Evolutionary conservation across 2,113 vertebrate genomes (phyloP).

Genomic region (Struthio camelus): DNA sequence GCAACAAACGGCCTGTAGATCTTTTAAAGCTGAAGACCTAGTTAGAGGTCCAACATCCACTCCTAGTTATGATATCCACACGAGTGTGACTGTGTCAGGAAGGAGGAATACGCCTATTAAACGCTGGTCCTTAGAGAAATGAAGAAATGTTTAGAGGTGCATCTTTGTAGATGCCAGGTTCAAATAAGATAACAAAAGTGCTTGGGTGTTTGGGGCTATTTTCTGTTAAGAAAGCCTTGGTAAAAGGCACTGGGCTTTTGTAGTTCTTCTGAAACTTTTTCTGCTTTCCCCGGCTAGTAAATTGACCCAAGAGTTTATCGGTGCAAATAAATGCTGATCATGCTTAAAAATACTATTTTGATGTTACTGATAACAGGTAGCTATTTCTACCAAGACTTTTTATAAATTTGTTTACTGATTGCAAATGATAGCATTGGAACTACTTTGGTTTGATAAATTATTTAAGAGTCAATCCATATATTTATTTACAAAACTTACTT

Average conservation of each 20-base stretch:
- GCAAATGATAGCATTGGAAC: neutral
- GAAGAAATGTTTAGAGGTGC: neutral
- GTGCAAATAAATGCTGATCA: neutral
- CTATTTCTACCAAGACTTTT: neutral
- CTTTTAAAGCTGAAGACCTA: neutral
- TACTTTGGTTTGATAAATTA: neutral
- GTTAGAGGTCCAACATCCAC: neutral
- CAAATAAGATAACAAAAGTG: neutral
- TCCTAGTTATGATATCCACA: neutral
- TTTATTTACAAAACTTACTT: neutral
- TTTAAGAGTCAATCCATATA: neutral
- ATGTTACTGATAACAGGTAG: neutral
- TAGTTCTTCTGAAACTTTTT: neutral
- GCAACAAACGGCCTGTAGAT: neutral
- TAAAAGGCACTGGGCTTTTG: no score
- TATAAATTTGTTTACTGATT: neutral
- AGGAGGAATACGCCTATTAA: neutral
- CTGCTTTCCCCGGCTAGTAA: neutral
- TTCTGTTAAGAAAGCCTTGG: neutral
- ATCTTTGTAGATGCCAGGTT: neutral
- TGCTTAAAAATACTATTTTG: neutral
- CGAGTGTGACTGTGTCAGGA: neutral
- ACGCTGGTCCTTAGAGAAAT: neutral
- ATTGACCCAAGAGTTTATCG: neutral
- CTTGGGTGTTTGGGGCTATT: neutral